phyloP scores from a whole-genome alignment of 2,888 invertebrate genomes.

The Synanthedon andrenaeformis region DNA sequence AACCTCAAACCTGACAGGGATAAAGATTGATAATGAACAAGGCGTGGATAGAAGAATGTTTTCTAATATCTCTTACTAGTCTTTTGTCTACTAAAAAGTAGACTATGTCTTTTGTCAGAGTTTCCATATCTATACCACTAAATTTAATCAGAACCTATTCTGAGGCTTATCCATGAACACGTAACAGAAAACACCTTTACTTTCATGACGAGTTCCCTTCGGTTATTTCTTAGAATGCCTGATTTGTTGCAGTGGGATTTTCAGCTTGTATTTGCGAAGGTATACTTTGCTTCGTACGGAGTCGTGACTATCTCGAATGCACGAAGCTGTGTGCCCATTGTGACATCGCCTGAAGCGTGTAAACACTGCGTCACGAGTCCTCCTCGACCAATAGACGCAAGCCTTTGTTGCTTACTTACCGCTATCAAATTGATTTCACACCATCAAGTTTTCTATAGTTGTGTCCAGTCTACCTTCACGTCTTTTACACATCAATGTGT shows the following conservation, averaged over 20 bases:
- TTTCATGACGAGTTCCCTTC: no score
- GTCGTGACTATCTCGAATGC: constrained; percentile 37
- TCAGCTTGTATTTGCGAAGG: background rate
- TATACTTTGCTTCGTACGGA: constrained; percentile 11
- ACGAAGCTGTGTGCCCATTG: constrained; percentile 32
- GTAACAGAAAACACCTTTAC: no score
- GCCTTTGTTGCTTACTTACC: constrained; percentile 35
- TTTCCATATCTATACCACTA: no score
- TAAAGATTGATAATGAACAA: no score
- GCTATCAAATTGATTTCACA: constrained; percentile 53
- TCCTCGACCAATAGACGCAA: constrained; percentile 26
- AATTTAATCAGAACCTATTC: no score
- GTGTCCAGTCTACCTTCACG: constrained; percentile 18
- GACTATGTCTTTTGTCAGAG: no score
- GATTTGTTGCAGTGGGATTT: background rate
- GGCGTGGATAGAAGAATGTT: no score
- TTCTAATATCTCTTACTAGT: no score
- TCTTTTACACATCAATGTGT: constrained; percentile 38
- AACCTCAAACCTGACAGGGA: no score
- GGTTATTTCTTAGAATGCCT: no score
- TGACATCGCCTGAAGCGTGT: constrained; percentile 26
- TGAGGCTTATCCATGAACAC: no score
- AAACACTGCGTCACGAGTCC: constrained; percentile 44
- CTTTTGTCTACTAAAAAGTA: no score
- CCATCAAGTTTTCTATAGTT: constrained; percentile 23